Evolutionary conservation across 2,797 vertebrate genomes (phyloP).

Genomic region (Poeciliopsis turneri): DNA sequence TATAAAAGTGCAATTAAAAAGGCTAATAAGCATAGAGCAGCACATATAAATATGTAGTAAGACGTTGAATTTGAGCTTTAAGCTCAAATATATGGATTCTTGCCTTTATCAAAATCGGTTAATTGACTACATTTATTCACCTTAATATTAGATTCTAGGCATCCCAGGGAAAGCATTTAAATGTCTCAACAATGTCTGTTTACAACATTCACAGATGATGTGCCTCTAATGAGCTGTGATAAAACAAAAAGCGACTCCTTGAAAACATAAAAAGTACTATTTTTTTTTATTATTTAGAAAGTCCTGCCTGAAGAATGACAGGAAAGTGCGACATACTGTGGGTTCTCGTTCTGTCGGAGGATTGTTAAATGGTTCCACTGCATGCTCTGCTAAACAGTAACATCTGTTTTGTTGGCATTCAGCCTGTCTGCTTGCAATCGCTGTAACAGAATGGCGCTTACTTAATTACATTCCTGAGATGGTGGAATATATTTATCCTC

Average conservation of each 20-base stretch:
- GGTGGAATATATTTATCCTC: constrained; percentile 2
- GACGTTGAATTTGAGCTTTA: constrained; percentile 32
- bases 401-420: constrained; percentile 72
- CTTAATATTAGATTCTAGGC: not conserved
- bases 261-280: constrained; percentile 7
- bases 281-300: constrained; percentile 35
- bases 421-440: constrained; percentile 54
- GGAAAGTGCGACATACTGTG: constrained; percentile 52
- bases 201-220: constrained; percentile 4
- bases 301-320: constrained; percentile 40
- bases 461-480: constrained; percentile 52
- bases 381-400: constrained; percentile 69
- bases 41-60: constrained; percentile 38
- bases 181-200: constrained; percentile 18
- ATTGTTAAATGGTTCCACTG: constrained; percentile 62
- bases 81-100: constrained; percentile 19
- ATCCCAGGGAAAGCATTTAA: constrained; percentile 24
- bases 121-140: constrained; percentile 28
- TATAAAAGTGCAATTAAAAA: constrained; percentile 50
- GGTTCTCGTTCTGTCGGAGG: constrained; percentile 51
- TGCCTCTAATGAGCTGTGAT: constrained; percentile 20
- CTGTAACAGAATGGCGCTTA: constrained; percentile 39
- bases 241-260: constrained; percentile 24
- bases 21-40: constrained; percentile 46
- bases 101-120: constrained; percentile 25